Evolutionary conservation across 2,797 vertebrate genomes (phyloP).

Genomic region (Hozukius guyotensis): DNA sequence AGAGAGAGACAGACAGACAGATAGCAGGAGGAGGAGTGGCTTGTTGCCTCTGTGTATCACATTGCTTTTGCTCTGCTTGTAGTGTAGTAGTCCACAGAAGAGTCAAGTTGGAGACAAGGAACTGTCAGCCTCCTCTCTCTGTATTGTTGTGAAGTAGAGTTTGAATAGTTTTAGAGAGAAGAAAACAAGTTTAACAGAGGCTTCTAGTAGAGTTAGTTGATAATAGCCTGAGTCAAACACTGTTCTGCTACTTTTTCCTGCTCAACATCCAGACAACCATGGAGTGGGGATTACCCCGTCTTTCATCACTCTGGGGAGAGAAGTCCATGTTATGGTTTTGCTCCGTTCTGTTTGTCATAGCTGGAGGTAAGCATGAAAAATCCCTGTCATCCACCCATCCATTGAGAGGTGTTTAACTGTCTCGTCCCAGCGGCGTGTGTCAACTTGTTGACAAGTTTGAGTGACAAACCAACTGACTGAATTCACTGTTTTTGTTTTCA

Average conservation of each 20-base stretch:
- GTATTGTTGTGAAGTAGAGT: neutral
- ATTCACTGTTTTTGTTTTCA: no score
- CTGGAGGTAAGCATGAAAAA: slow-evolving; percentile 68
- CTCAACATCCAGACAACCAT: slow-evolving; percentile 28
- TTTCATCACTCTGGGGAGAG: neutral
- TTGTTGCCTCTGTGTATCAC: neutral
- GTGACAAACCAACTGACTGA: no score
- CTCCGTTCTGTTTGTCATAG: slow-evolving; percentile 26
- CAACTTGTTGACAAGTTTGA: neutral
- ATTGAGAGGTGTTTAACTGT: neutral
- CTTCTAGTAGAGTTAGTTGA: neutral
- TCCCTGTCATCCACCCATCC: neutral
- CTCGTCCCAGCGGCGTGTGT: neutral
- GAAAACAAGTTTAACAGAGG: neutral
- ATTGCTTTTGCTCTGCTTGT: neutral
- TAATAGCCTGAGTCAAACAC: neutral
- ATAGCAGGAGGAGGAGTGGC: slow-evolving; percentile 30
- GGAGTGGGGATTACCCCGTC: slow-evolving; percentile 30
- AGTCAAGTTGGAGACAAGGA: neutral
- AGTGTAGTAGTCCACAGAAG: slow-evolving; percentile 23
- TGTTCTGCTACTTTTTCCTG: neutral
- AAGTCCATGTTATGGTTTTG: slow-evolving; percentile 44
- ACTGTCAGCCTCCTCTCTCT: neutral
- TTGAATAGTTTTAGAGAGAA: neutral
- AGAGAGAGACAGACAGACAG: no score